phyloP scores from a whole-genome alignment of 2,888 invertebrate species.

The Craniophora ligustri region DNA sequence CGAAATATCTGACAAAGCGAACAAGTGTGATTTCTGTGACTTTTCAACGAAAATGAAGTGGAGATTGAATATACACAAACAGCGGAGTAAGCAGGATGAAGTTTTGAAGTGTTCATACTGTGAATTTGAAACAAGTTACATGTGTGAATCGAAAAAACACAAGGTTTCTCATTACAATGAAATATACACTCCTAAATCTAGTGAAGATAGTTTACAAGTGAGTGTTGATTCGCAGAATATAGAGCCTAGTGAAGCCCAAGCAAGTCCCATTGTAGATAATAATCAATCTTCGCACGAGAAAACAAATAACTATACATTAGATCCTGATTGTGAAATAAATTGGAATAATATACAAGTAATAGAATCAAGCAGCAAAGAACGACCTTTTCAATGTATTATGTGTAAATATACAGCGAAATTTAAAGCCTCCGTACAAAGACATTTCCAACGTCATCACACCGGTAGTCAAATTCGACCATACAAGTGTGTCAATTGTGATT shows the following conservation, averaged over 20 bases:
- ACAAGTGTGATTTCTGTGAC: conserved; percentile 70
- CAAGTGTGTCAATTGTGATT: conserved; percentile 75
- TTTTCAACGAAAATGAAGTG: conserved; percentile 71
- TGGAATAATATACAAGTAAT: conserved; percentile 72
- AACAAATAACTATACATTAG: conserved; percentile 63
- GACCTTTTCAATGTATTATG: conserved; percentile 70
- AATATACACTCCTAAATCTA: conserved; percentile 19
- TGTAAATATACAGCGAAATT: conserved; percentile 72
- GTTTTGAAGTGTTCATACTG: conserved; percentile 67
- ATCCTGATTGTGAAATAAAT: conserved; percentile 64
- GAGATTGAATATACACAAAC: conserved; percentile 72
- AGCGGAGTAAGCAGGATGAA: conserved; percentile 61
- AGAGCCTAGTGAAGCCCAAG: not conserved
- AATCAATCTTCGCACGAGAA: conserved; percentile 37
- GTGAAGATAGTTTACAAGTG: conserved; percentile 1
- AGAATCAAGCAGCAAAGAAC: conserved; percentile 64
- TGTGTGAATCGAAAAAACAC: conserved; percentile 72
- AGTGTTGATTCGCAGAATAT: not conserved
- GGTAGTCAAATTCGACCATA: conserved; percentile 67
- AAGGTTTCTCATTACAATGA: conserved; percentile 55
- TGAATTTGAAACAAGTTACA: conserved; percentile 66
- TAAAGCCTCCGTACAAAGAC: conserved; percentile 76
- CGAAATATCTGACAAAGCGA: conserved; percentile 66
- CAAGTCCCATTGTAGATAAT: not conserved
- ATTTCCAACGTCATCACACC: conserved; percentile 76